These are phyloP conservation scores for Gymnoscopelus microlampas DNA, from an alignment of 2,797 vertebrate species.

Conservation along the genomic window DNA sequence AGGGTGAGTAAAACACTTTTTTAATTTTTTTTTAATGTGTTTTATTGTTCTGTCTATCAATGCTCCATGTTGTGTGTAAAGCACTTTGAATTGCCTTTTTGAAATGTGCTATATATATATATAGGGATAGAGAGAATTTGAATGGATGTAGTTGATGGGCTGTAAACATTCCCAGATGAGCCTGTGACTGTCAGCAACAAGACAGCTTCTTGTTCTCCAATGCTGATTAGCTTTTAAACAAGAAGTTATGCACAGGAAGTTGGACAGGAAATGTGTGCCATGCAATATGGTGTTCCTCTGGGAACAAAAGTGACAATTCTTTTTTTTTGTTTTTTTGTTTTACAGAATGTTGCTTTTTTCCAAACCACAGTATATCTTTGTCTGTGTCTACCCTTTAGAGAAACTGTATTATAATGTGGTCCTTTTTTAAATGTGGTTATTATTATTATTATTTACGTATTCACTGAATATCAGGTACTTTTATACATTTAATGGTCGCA, in stretches of 20 bases:
- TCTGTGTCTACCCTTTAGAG: too few species aligned
- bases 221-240: conserved; percentile 49
- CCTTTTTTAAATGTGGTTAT: too few species aligned
- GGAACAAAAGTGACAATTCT: neutral
- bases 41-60: too few species aligned
- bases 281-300: neutral
- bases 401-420: too few species aligned
- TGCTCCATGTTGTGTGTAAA: too few species aligned
- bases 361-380: neutral
- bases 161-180: conserved; percentile 31
- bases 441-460: neutral
- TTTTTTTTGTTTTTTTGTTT: neutral
- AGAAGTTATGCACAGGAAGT: conserved; percentile 66
- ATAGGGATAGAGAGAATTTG: neutral
- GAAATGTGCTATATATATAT: neutral
- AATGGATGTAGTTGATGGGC: neutral
- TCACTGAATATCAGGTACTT: neutral
- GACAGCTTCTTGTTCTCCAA: neutral
- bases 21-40: too few species aligned
- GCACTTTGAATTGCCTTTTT: neutral
- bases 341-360: too few species aligned
- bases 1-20: conserved; percentile 81
- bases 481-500: neutral
- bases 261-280: conserved; percentile 55
- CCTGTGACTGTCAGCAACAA: conserved; percentile 57